Base-by-base conservation (phyloP, 2,888 invertebrate genomes). In the Pollenia labialis region DNA sequence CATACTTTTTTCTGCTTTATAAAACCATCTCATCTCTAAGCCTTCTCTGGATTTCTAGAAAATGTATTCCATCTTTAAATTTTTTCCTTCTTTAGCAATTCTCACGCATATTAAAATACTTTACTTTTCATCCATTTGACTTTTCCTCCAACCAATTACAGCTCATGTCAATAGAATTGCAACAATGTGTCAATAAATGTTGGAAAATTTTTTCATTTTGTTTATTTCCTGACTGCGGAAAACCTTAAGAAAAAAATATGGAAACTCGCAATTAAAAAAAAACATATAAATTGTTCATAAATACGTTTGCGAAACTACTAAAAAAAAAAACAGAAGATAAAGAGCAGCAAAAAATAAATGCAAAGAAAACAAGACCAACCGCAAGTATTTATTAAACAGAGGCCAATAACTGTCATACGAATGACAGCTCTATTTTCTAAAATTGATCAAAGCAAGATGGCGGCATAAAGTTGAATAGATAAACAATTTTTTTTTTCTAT, bases 371-470 rank as follows among this genome's bases (percentile, higher is more conserved):
- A 62, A 77, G 66, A 87, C 72, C 81, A 84, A 81, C 77, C 76
- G 81, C 81, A 68, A 69, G 42, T 84, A 77, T 84, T 87, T 72
- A 87, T 84, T 87, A 81, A 87, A 87, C 87, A 84, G 87, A 84
- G 87, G 84, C 87, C 87, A 77, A 87, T 84, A 84, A 77, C 84
- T 87, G 87, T 84, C 87, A 84, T 69, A 46, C 42, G 11, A 77
- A 11, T 84, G 87, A 87, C 87, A 87, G 84, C 84, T 87, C 81
- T 85, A 87, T 87, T 87, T 85, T 85, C 60, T 74, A n/a, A 56
- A 79, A 77, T 44, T 79, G 81, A 87, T 87, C 87, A 87, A 87
- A 87, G 77, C 74, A 87, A 84, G 72, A 84, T 87, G 87, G 87
- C 87, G 84, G 54, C 32, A 18, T 23, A 48, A n/a, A 58, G 10